Percentiles rank a stretch among this genome's conserved stretches.
Conservation (phyloP, 2,888 invertebrate species). For the Lasioglossum morio region DNA sequence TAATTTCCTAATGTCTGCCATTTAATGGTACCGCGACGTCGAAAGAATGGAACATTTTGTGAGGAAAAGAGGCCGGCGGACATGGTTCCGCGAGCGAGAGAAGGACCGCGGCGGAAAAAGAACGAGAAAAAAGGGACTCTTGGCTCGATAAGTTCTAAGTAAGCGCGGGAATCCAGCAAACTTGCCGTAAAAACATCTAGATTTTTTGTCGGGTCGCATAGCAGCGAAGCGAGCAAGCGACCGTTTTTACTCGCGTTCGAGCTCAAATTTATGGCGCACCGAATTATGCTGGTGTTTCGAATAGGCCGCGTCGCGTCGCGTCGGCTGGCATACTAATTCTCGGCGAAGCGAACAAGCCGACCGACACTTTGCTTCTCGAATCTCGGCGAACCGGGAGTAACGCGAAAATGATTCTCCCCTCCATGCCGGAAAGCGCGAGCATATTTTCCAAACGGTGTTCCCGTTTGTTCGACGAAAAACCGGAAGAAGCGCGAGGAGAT, state of each 20-base stretch:
- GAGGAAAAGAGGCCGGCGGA: constrained; percentile 21
- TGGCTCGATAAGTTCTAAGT: constrained; percentile 71
- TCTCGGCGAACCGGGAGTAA: not conserved
- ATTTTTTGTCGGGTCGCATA: constrained; percentile 71
- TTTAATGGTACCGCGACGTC: not conserved
- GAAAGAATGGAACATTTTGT: constrained; percentile 26
- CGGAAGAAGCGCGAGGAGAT: not conserved
- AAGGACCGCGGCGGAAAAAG: not conserved
- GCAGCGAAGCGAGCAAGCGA: constrained; percentile 61
- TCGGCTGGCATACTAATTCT: constrained; percentile 36
- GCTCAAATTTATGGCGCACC: constrained; percentile 58
- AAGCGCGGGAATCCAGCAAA: constrained; percentile 69
- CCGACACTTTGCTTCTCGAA: constrained; percentile 3
- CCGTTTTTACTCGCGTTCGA: constrained; percentile 49
- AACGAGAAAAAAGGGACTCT: constrained; percentile 53
- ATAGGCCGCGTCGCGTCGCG: constrained; percentile 24
- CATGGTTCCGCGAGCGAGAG: constrained; percentile 23
- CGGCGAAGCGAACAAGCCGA: constrained; percentile 24
- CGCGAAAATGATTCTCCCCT: not conserved
- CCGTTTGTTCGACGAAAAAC: not conserved
- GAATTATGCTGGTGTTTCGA: constrained; percentile 57
- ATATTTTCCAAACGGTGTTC: constrained; percentile 5
- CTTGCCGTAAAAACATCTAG: constrained; percentile 63
- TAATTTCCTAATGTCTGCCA: not conserved
- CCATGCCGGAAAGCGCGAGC: not conserved